Percentiles rank a stretch among this genome's conserved stretches.
Conservation (phyloP, 1,140 invertebrate genomes). For the Acromyrmex heyeri region DNA sequence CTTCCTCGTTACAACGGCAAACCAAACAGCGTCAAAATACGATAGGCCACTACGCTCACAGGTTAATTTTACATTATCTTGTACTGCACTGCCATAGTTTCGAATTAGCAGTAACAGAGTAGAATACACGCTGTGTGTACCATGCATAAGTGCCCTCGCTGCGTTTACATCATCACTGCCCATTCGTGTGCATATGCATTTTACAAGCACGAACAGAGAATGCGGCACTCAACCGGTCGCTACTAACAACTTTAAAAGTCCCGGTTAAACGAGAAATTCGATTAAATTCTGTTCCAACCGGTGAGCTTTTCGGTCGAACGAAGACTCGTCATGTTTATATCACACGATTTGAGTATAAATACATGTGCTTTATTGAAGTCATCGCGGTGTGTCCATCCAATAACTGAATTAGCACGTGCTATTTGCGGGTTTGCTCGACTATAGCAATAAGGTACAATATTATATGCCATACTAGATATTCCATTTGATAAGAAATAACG, state of each 20-base stretch:
- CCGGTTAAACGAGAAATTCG: constrained; percentile 44
- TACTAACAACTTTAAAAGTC: constrained; percentile 72
- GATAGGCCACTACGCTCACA: not conserved
- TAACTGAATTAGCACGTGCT: not conserved
- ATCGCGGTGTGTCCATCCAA: not conserved
- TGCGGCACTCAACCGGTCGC: constrained; percentile 63
- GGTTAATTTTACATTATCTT: constrained; percentile 65
- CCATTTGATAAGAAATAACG: not conserved
- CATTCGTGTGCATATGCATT: constrained; percentile 55
- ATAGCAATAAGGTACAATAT: not conserved
- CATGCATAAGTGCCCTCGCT: constrained; percentile 25
- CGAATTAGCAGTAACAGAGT: constrained; percentile 61
- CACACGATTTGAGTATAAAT: constrained; percentile 13
- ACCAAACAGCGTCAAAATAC: constrained; percentile 58
- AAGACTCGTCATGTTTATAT: constrained; percentile 42
- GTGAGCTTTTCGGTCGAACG: constrained; percentile 36
- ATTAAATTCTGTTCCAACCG: constrained; percentile 29
- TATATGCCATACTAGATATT: not conserved
- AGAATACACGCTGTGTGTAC: constrained; percentile 43
- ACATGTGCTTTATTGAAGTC: not conserved
- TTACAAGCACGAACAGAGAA: constrained; percentile 61
- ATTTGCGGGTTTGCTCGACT: not conserved
- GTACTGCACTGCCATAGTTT: constrained; percentile 34
- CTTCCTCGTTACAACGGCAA: constrained; percentile 39
- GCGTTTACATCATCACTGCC: constrained; percentile 44